Percentiles rank a stretch among this genome's conserved stretches.
phyloP scores from a whole-genome alignment of 2,113 vertebrate species.

The Sclerurus mexicanus region DNA sequence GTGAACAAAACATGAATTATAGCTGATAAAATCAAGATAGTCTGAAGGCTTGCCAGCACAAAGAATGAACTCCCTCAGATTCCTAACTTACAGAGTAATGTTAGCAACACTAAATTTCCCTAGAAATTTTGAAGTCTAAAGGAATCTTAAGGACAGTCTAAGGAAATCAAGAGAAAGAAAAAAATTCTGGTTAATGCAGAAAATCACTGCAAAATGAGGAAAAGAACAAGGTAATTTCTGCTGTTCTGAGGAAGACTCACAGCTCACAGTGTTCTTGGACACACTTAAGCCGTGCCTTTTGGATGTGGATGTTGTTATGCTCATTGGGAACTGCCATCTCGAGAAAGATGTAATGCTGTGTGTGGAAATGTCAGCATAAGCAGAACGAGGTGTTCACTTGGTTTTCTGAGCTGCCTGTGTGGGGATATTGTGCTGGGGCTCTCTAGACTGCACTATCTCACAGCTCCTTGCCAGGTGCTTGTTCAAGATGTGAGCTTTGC shows the following conservation, averaged over 20 bases:
- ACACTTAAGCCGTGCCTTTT: not conserved
- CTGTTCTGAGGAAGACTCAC: not conserved
- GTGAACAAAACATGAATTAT: constrained; percentile 62
- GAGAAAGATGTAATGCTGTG: not conserved
- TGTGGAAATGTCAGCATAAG: constrained; percentile 1
- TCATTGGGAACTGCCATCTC: constrained; percentile 1
- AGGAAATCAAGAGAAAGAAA: constrained; percentile 31
- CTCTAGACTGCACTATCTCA: not conserved
- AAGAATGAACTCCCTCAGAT: constrained; percentile 57
- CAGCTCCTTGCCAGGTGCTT: constrained; percentile 9
- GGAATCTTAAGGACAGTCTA: constrained; percentile 29
- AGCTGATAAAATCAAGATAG: constrained; percentile 68
- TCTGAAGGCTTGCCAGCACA: constrained; percentile 61
- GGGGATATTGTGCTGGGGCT: not conserved
- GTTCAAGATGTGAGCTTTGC: not conserved
- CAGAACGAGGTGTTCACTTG: not conserved
- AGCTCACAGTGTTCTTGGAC: not conserved
- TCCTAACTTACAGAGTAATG: constrained; percentile 46
- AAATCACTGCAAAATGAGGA: not conserved
- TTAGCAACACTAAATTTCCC: constrained; percentile 33
- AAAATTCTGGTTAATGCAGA: not conserved
- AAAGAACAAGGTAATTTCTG: constrained; percentile 40
- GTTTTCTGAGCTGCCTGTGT: not conserved
- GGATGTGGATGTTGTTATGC: not conserved
- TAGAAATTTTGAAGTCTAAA: constrained; percentile 39